Evolutionary conservation across 2,797 vertebrate species (phyloP), one percentile per base, ranked within the genome.

Genomic region (Labroides dimidiatus): DNA sequence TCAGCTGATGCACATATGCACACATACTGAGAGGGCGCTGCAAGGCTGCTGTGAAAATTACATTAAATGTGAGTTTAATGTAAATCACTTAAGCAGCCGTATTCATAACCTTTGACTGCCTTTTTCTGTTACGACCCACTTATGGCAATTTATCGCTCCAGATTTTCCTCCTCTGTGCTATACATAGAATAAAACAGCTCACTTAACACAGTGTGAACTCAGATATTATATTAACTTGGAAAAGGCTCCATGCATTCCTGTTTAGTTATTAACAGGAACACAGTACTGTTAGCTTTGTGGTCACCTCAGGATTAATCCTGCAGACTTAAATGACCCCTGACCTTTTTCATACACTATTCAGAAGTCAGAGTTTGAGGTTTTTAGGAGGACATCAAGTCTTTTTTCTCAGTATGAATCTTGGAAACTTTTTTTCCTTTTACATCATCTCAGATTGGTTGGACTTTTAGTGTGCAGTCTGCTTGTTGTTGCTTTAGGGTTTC

Each of bases 41-140:
- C 2, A 55, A 10, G 56, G 56, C 43, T 6, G 17, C 64, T 73
- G 42, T 15, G 37, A 48, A 51, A 63, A 56, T 55, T 3, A 55
- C 36, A 33, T 44, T 36, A 14, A 49, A 64, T 68, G 50, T 47
- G 43, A 64, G 30, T 51, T 4, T 56, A 56, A 69, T 69, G 44
- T 55, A 33, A 58, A 70, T 62, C 49, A 42, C 24, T 68, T 41
- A 19, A 51, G 59, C 59, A 60, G 60, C 50, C 23, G 54, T 64
- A 36, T 68, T 59, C 17, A 58, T 50, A 64, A 72, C 23, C 63
- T 51, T 8, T 49, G 48, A 20, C 54, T 54, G 49, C 59, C 52
- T 42, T 33, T 47, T 62, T 58, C 19, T 24, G 23, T 24, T 17
- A 15, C 19, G 15, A 48, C 41, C 42, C 12, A 41, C 58, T 57